Base-by-base conservation (phyloP, 1,140 invertebrate species). In the Scaptomyza hsui region DNA sequence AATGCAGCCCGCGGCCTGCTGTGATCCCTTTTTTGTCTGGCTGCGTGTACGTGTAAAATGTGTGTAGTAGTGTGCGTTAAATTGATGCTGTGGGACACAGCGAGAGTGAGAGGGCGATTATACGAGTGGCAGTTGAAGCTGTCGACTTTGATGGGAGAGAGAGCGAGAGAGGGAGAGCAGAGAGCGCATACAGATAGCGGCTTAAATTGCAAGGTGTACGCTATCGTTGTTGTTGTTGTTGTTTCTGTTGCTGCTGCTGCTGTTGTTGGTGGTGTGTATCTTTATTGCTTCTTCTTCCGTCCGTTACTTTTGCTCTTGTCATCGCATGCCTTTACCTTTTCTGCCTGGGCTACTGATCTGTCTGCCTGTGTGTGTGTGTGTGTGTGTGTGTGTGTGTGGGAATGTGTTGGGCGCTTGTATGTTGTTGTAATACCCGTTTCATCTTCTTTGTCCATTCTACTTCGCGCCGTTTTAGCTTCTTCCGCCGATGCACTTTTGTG, bases 141-240 rank as follows among this genome's bases (percentile, higher is more conserved):
- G 39, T 49, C 44, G 41, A 51, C 48, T 24, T 65, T 68, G 59
- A 65, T 52, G 64, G n/a, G 49, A 52, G 24, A 59, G 15, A 19
- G 18, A 52, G 26, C 35, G 4, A 41, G 39, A 29, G 53, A 49
- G 64, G 21, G 32, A 32, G 13, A 42, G 64, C 59, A 72, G 67
- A 79, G 63, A 62, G 78, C 70, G 51, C 70, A 67, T 82, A 69
- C 76, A 86, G 70, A 86, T 86, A 86, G 82, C 75, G 75, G 78
- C 82, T 82, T 88, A 79, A 89, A 88, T 82, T 88, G 82, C 82
- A 86, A 86, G 82, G 82, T 86, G 82, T 86, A 86, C 78, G 82
- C 53, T 44, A 55, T 59, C 47, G 62, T 35, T 56, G 65, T 52
- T 53, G 59, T 77, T 71, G 57, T 57, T 73, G 24, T 55, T 67